Evolutionary conservation across 1,140 invertebrate species (phyloP), one percentile per base, ranked within the genome.

Genomic region (Cyclargus thomasi): DNA sequence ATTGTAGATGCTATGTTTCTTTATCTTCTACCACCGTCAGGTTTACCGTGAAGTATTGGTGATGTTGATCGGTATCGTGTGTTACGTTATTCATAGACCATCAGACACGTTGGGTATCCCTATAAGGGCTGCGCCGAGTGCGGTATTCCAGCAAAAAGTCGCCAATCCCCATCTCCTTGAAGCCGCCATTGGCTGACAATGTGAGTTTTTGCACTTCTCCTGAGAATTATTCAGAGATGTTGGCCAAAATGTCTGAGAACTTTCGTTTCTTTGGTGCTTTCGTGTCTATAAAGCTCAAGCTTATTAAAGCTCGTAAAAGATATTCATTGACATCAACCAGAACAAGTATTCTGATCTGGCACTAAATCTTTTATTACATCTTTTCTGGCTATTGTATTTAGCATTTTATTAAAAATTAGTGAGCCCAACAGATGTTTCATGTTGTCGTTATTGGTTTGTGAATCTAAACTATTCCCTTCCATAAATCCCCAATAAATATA

Each of bases 151-250:
- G 55, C 20, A 59, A 59, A 59, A 59, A 59, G 18, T 59, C 18
- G 20, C 55, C 55, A 59, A 59, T 59, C 55, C 55, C 55, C 20
- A 20, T 59, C 39, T 11, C 0, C 14, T 2, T 20, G 55, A 20
- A 20, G 18, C 17, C 18, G 7, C 20, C 55, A 59, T 59, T 59
- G 55, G 55, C 20, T 21, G 0, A 20, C 55, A 59, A 59, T 20
- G 55, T 20, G 7, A 59, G 6, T 59, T 59, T 59, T 59, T 59
- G 20, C 55, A 11, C 17, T 21, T 20, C 20, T 11, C 55, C 20
- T 21, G 20, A 6, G 55, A 59, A 20, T 59, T 59, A 59, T 59
- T 59, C 55, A 59, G 55, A 47, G 39, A 11, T 59, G 55, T 59
- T 59, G 55, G 7, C 17, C 17, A 20, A 20, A 59, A 59, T 20